These are phyloP conservation scores for Aleiodes alternator DNA, from an alignment of 2,888 invertebrate species.

Conservation along the genomic window DNA sequence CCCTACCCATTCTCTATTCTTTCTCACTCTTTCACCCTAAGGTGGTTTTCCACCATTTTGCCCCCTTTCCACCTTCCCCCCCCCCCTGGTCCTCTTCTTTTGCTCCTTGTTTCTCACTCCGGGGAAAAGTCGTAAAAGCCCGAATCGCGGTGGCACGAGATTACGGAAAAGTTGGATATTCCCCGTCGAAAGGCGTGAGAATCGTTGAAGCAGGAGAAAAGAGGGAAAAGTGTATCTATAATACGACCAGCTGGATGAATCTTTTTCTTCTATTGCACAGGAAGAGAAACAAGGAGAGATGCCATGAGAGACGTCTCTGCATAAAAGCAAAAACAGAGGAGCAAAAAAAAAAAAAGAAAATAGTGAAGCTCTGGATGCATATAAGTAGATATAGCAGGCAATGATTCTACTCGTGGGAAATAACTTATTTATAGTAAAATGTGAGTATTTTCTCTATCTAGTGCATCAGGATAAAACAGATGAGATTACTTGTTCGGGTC, in stretches of 20 bases:
- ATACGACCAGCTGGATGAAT: conserved; percentile 21
- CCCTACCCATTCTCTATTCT: conserved; percentile 24
- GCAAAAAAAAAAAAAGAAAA: conserved; percentile 5
- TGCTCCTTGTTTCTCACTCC: conserved; percentile 20
- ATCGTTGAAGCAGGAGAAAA: conserved; percentile 6
- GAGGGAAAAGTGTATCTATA: conserved; percentile 8
- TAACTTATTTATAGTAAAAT: conserved; percentile 33
- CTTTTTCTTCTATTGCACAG: conserved; percentile 11
- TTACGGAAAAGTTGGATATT: conserved; percentile 49
- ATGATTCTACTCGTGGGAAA: conserved; percentile 19
- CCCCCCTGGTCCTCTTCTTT: not conserved
- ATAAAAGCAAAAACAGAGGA: not conserved
- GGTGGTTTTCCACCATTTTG: conserved; percentile 30
- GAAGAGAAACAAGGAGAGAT: not conserved
- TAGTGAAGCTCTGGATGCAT: not conserved
- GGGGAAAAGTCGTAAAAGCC: conserved; percentile 47
- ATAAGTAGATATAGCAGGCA: not conserved
- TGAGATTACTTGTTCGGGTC: too few species aligned
- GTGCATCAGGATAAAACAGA: not conserved
- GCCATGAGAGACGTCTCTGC: conserved; percentile 1
- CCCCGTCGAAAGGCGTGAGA: conserved; percentile 16
- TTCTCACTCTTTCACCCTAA: conserved; percentile 23
- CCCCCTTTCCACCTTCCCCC: not conserved
- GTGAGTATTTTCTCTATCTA: not conserved
- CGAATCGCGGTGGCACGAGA: conserved; percentile 47